Conservation (phyloP, 1,140 invertebrate species). For the Drosophila melanica region DNA sequence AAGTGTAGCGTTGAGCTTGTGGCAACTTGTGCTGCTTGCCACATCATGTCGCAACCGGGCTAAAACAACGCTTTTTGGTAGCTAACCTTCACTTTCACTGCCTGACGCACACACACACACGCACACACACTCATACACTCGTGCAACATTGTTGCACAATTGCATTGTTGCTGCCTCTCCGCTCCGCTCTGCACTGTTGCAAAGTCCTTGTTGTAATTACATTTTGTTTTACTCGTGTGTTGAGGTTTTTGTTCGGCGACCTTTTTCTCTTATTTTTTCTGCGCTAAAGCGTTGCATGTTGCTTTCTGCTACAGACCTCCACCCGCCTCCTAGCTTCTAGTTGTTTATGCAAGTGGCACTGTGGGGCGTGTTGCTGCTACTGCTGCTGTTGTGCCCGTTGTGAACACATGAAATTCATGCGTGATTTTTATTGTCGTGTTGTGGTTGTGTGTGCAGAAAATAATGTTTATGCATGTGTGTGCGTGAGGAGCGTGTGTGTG, state of each 20-base stretch:
- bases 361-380: slow-evolving; percentile 24
- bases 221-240: slow-evolving; percentile 82
- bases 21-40: slow-evolving; percentile 10
- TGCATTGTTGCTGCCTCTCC: slow-evolving; percentile 35
- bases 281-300: slow-evolving; percentile 1
- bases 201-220: slow-evolving; percentile 81
- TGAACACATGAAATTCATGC: slow-evolving; percentile 76
- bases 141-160: slow-evolving; percentile 73
- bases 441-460: slow-evolving; percentile 70
- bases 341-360: slow-evolving; percentile 72
- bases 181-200: slow-evolving; percentile 12
- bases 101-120: slow-evolving; percentile 23
- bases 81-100: slow-evolving; percentile 79
- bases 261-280: slow-evolving; percentile 8
- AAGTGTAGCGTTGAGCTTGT: slow-evolving; percentile 66
- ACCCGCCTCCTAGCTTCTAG: slow-evolving; percentile 20
- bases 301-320: neutral
- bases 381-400: slow-evolving; percentile 38
- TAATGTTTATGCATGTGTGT: slow-evolving; percentile 70
- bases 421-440: slow-evolving; percentile 80
- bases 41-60: slow-evolving; percentile 14
- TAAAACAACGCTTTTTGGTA: slow-evolving; percentile 49
- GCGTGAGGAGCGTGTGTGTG: slow-evolving; percentile 26
- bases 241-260: slow-evolving; percentile 76
- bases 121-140: slow-evolving; percentile 3